Base-by-base conservation (phyloP, 2,113 vertebrate species). In the Damaliscus lunatus region DNA sequence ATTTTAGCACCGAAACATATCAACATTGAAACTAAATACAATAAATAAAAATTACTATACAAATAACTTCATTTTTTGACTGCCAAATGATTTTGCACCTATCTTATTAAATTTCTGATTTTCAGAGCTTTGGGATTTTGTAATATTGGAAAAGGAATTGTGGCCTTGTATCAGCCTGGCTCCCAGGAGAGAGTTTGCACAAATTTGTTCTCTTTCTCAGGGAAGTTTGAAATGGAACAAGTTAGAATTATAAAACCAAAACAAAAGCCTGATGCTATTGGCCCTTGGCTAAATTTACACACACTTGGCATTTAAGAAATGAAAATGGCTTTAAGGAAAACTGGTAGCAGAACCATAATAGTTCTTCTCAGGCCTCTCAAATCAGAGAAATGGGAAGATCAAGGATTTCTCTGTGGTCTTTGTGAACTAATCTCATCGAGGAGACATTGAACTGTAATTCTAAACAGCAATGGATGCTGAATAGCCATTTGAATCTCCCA, bases 1-100 rank as follows among this genome's bases (percentile, higher is more conserved):
- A 97, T 96, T 95, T 97, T 91, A 97, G 31, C 46, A 93, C 29
- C 36, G 52, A 94, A 97, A 89, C 16, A 25, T 40, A 86, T 64
- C 29, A 57, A 93, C 31, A 50, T 33, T 93, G 36, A 82, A 91
- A 95, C 48, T 86, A 82, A 97, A 52, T 48, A 86, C 6, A 25
- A 25, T 90, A 84, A 57, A 46, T 36, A 78, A 48, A 96, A 97
- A 85, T 25, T 50, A 71, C n/a, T 23, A 23, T 71, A 93, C 16
- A 74, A 50, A 89, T 77, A 36, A 55, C 33, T 36, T 91, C 3
- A 52, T 67, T 46, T 93, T 90, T 84, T 64, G 33, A 7, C 60
- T 96, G 87, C 29, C 74, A 93, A 88, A 64, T 91, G 31, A 74
- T 91, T 85, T 93, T 64, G 29, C 13, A 64, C 12, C 31, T 92